Base-by-base conservation (phyloP, 2,113 vertebrate genomes). In the Cnemophilus loriae region DNA sequence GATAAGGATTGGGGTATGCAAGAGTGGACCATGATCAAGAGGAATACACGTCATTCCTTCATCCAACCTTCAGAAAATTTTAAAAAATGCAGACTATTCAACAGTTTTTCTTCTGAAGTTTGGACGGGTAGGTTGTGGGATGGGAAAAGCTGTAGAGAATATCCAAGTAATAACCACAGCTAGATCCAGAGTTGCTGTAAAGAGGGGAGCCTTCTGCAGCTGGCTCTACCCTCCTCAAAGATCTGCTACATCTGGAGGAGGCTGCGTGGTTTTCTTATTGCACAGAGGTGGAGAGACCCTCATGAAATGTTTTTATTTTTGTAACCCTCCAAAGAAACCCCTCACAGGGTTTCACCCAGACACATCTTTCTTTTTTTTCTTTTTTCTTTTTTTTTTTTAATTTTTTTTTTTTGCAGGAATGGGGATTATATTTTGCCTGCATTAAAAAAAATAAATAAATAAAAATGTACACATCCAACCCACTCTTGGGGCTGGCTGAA, bases 391-490 rank as follows among this genome's bases (percentile, higher is more conserved):
- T 30, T 49, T 37, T 27, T 49, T 39, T 39, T 13, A 52, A 16
- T 59, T 59, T 59, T 70, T 49, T 52, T 52, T 86, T 88, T 91
- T 83, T 93, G 94, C 88, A 95, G 92, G 92, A 93, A 16, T 88
- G 95, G 88, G 93, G 89, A 93, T 93, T 86, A 90, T 93, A 88
- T 93, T 96, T 94, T 95, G 80, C 95, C 95, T 95, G 96, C 96
- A 93, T 92, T 82, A 87, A 84, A 96, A 93, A 92, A 52, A 67
- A 33, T 42, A 18, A 37, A 28, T 21, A 20, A 8, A 19, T 18
- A 28, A 8, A 46, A 76, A 28, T 46, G 37, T 89, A 94, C 41
- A 69, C 41, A 76, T 44, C 95, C 87, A 93, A 87, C 89, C 93
- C 87, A 88, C 83, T 90, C 0, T 5, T 84, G 68, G 75, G 87